These are phyloP conservation scores for Biston betularia DNA, from an alignment of 2,888 invertebrate species.

Conservation along the genomic window DNA sequence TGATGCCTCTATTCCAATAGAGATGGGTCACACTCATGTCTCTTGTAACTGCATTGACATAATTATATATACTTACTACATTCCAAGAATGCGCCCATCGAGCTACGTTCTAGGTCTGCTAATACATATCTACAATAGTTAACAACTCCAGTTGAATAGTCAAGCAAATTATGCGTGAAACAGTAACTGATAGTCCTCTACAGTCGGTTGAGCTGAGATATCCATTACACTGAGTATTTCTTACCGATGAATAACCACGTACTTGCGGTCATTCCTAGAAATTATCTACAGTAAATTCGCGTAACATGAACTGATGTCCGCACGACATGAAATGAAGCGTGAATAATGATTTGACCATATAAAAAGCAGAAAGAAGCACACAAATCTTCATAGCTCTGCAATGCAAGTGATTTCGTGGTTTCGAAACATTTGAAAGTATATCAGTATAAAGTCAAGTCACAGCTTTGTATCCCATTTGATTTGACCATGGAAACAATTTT, in stretches of 20 bases:
- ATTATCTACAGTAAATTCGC: slow-evolving; percentile 30
- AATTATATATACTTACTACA: too few relatives aligned
- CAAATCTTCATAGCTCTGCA: neutral
- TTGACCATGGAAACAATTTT: too few relatives aligned
- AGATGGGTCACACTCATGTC: slow-evolving; percentile 39
- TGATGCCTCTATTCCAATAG: slow-evolving; percentile 37
- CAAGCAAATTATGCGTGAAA: slow-evolving; percentile 39
- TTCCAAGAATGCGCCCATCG: neutral
- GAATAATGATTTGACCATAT: slow-evolving; percentile 12
- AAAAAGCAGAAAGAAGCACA: neutral
- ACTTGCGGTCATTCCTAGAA: slow-evolving; percentile 55
- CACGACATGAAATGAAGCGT: slow-evolving; percentile 6
- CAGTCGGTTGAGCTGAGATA: slow-evolving; percentile 33
- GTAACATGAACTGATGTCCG: slow-evolving; percentile 17
- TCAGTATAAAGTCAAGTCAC: too few relatives aligned
- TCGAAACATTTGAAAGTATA: too few relatives aligned
- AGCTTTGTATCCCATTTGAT: too few relatives aligned
- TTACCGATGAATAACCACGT: slow-evolving; percentile 46
- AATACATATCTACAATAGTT: neutral
- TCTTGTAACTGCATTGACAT: slow-evolving; percentile 33
- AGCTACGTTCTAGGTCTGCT: neutral
- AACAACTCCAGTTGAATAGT: slow-evolving; percentile 18
- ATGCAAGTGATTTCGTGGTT: neutral
- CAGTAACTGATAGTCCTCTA: slow-evolving; percentile 33
- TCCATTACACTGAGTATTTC: slow-evolving; percentile 43